phyloP scores from a whole-genome alignment of 2,797 vertebrate species.

The Gymnoscopelus braueri region DNA sequence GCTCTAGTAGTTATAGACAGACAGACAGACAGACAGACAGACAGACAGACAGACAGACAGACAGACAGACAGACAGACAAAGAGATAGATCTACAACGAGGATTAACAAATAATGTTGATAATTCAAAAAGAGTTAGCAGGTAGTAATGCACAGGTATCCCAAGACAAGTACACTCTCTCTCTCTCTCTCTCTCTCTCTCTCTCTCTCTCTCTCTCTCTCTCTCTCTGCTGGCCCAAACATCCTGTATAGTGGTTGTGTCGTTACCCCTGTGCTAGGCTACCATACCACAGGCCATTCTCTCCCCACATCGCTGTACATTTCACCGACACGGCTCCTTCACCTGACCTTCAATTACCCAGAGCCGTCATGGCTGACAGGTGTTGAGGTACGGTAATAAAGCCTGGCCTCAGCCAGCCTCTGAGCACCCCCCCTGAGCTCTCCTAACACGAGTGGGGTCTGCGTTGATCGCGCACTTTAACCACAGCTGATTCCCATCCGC shows the following conservation, averaged over 20 bases:
- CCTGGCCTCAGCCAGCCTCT: slow-evolving; percentile 51
- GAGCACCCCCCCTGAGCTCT: slow-evolving; percentile 52
- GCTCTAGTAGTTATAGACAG: too few relatives aligned
- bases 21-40: too few relatives aligned
- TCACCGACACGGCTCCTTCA: slow-evolving; percentile 61
- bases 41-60: too few relatives aligned
- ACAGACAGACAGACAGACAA: too few relatives aligned
- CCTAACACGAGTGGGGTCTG: slow-evolving; percentile 60
- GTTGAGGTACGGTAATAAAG: slow-evolving; percentile 76
- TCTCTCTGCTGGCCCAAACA: too few relatives aligned
- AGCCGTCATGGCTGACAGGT: slow-evolving; percentile 76
- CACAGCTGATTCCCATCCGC: slow-evolving; percentile 61
- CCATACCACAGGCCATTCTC: slow-evolving; percentile 46
- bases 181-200: too few relatives aligned
- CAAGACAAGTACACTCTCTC: too few relatives aligned
- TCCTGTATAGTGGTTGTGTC: slow-evolving; percentile 8
- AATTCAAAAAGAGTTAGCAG: too few relatives aligned
- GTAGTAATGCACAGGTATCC: too few relatives aligned
- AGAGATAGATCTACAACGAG: too few relatives aligned
- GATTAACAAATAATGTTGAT: too few relatives aligned
- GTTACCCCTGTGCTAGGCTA: slow-evolving; percentile 63
- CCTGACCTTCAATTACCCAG: slow-evolving; percentile 77
- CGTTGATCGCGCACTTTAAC: slow-evolving; percentile 64
- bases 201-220: too few relatives aligned
- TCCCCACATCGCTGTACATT: slow-evolving; percentile 53